Evolutionary conservation across 2,113 vertebrate genomes (phyloP).

Genomic region (Copsychus sechellarum): DNA sequence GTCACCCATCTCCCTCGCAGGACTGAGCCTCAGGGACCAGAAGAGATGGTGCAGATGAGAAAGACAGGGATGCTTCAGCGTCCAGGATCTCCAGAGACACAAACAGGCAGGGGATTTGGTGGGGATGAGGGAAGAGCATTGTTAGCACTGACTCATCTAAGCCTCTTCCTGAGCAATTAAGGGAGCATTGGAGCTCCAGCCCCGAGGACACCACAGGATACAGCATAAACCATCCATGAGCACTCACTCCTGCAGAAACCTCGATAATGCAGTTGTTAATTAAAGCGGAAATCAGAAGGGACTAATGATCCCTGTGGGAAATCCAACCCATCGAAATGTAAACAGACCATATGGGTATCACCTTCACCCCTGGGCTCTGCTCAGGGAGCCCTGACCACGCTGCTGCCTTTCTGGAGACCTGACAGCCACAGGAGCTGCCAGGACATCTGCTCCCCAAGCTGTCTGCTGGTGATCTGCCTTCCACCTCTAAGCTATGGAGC

Average conservation of each 20-base stretch:
- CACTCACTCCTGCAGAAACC: not conserved
- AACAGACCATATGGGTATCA: rapidly evolving
- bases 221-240: not conserved
- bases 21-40: not conserved
- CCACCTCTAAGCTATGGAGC: not conserved
- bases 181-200: not conserved
- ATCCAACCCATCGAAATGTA: not conserved
- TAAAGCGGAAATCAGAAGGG: not conserved
- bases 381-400: rapidly evolving
- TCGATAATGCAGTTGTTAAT: not conserved
- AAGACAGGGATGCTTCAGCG: not conserved
- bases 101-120: not conserved
- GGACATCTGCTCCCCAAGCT: not conserved
- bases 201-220: not conserved
- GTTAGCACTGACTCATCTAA: not conserved
- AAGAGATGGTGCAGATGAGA: not conserved
- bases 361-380: not conserved
- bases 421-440: rapidly evolving
- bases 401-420: not conserved
- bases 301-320: not conserved
- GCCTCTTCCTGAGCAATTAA: not conserved
- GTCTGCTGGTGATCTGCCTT: not conserved
- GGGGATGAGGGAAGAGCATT: not conserved
- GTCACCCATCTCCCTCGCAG: rapidly evolving
- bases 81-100: not conserved